Evolutionary conservation across 2,888 invertebrate species (phyloP).

Genomic region (Eurois occulta): DNA sequence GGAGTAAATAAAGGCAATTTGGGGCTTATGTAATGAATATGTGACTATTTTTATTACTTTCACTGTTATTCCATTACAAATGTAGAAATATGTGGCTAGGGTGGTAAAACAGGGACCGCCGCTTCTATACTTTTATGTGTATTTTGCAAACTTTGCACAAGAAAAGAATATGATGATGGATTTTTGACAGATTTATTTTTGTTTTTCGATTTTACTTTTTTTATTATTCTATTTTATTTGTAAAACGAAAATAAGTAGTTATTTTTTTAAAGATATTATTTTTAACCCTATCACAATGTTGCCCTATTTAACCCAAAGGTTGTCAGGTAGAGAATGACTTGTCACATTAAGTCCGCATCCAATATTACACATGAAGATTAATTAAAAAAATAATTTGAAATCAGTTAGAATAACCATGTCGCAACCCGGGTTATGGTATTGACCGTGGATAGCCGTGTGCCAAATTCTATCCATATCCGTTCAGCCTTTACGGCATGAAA

Average conservation of each 20-base stretch:
- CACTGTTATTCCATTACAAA: conserved; percentile 6
- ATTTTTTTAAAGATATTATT: too few relatives aligned
- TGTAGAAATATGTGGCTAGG: neutral
- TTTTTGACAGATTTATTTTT: neutral
- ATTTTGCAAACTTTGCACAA: neutral
- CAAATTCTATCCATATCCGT: neutral
- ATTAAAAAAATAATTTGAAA: neutral
- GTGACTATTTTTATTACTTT: conserved; percentile 15
- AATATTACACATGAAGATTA: too few relatives aligned
- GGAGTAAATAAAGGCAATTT: conserved; percentile 45
- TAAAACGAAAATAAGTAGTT: too few relatives aligned
- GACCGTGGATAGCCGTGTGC: neutral
- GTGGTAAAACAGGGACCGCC: too few relatives aligned
- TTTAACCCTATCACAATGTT: too few relatives aligned
- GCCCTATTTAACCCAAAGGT: too few relatives aligned
- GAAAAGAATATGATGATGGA: neutral
- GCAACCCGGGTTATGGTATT: neutral
- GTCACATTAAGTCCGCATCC: too few relatives aligned
- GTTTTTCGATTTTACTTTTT: too few relatives aligned
- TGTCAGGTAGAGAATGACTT: too few relatives aligned
- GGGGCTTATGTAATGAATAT: conserved; percentile 6
- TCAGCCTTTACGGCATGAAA: too few relatives aligned
- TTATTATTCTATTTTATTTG: too few relatives aligned
- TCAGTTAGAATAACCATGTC: neutral
- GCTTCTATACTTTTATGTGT: neutral